Conservation (phyloP, 2,888 invertebrate genomes). For the Drosophila anomalata region DNA sequence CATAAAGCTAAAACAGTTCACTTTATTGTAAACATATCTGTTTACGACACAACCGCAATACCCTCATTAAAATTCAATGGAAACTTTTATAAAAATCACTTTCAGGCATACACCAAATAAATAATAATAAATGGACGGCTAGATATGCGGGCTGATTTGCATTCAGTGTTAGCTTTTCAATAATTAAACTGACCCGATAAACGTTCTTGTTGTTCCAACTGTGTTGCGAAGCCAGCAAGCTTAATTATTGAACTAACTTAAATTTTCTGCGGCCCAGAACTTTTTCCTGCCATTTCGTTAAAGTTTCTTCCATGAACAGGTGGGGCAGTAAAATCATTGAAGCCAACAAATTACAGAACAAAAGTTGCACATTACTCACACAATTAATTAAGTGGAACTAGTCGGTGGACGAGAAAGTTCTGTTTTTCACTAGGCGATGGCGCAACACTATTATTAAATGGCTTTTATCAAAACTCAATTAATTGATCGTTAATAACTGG, state of each 20-base stretch:
- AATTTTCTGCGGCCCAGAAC: background rate
- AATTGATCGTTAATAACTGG: conserved; percentile 35
- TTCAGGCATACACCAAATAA: conserved; percentile 1
- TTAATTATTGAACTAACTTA: conserved; percentile 1
- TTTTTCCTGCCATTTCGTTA: background rate
- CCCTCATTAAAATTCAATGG: background rate
- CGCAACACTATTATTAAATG: background rate
- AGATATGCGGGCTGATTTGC: background rate
- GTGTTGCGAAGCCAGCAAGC: background rate
- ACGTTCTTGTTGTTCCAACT: background rate
- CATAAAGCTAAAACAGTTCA: background rate
- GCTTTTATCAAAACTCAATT: background rate
- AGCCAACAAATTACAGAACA: background rate
- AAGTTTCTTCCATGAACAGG: background rate
- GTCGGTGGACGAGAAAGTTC: background rate
- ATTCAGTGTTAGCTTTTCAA: background rate
- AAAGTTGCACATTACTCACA: conserved; percentile 24
- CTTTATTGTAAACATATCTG: background rate
- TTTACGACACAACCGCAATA: background rate
- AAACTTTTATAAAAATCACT: background rate
- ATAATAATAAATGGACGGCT: conserved; percentile 1
- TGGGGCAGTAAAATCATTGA: background rate
- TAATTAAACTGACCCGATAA: conserved; percentile 5
- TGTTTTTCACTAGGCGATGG: background rate
- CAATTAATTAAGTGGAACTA: background rate